Evolutionary conservation across 2,113 vertebrate species (phyloP).

Genomic region (Mustela lutreola): DNA sequence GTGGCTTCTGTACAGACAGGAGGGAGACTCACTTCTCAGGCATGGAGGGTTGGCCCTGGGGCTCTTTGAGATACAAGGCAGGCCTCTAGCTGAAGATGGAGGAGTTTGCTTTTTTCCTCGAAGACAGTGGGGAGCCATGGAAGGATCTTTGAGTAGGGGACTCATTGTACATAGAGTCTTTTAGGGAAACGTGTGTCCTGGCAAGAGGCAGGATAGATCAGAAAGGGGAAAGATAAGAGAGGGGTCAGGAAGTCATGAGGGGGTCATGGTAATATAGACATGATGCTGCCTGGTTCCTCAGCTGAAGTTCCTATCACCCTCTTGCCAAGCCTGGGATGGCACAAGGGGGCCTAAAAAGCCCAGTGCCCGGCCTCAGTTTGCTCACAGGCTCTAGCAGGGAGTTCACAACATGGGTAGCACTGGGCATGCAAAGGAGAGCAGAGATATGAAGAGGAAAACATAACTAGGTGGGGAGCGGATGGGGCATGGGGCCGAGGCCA

Average conservation of each 20-base stretch:
- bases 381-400: not conserved
- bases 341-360: not conserved
- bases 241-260: not conserved
- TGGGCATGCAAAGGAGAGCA: not conserved
- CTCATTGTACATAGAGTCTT: not conserved
- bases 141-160: not conserved
- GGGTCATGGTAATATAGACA: fast-evolving
- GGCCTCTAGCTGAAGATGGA: not conserved
- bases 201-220: not conserved
- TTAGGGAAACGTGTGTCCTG: not conserved
- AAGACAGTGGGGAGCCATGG: not conserved
- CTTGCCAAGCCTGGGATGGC: too few relatives aligned
- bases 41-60: not conserved
- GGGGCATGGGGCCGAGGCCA: not conserved
- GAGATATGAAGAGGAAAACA: not conserved
- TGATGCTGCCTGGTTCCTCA: not conserved
- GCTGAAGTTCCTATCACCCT: not conserved
- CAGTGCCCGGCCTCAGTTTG: not conserved
- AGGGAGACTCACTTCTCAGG: not conserved
- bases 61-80: fast-evolving
- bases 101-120: not conserved
- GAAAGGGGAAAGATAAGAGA: not conserved
- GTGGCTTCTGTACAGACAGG: not conserved
- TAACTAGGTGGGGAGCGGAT: not conserved
- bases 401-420: fast-evolving